Evolutionary conservation across 2,113 vertebrate species (phyloP).

Genomic region (Astur gentilis): DNA sequence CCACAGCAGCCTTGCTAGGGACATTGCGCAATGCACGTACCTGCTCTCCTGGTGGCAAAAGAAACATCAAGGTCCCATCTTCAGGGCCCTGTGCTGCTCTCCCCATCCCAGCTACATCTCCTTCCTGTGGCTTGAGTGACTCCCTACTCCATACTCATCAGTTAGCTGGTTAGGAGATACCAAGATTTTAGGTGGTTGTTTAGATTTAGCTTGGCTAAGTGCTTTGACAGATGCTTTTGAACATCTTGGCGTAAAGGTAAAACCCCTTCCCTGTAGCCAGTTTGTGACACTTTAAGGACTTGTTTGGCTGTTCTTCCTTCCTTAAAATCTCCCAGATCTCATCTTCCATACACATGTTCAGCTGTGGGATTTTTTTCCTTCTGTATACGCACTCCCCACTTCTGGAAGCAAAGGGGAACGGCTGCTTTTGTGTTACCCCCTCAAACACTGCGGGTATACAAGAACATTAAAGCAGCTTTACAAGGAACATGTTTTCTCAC

Average conservation of each 20-base stretch:
- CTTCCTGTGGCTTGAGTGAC: not conserved
- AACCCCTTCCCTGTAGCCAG: accelerated
- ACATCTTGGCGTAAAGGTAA: not conserved
- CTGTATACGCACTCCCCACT: not conserved
- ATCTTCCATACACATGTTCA: not conserved
- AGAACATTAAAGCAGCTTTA: not conserved
- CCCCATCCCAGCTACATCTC: not conserved
- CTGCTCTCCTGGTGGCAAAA: not conserved
- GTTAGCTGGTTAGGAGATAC: not conserved
- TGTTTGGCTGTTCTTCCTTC: not conserved
- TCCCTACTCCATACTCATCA: not conserved
- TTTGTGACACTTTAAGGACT: not conserved
- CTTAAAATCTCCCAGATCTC: not conserved
- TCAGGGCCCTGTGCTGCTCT: not conserved
- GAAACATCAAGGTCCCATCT: not conserved
- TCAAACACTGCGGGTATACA: accelerated
- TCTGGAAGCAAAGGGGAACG: not conserved
- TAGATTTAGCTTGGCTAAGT: not conserved
- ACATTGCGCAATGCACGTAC: accelerated
- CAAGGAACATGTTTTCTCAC: not conserved
- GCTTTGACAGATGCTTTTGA: not conserved
- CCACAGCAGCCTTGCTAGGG: not conserved
- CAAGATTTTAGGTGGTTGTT: not conserved
- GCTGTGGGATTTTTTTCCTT: not conserved
- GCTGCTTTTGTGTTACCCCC: not conserved